Conservation (phyloP, 2,797 vertebrate species). For the Melanogrammus aeglefinus region DNA sequence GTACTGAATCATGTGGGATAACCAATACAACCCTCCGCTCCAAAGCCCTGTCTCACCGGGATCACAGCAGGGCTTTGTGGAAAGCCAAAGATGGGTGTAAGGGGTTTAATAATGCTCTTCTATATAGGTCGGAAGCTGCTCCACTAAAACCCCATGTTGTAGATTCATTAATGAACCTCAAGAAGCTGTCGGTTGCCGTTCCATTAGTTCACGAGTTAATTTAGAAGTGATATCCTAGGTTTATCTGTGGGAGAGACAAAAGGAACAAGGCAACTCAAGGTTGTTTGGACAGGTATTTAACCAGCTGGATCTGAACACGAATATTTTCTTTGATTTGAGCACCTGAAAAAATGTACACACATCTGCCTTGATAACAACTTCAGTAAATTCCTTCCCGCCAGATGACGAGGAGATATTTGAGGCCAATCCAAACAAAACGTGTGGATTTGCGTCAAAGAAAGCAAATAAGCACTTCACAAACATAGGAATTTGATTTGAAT, state of each 20-base stretch:
- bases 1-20: constrained; percentile 51
- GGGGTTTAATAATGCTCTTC: constrained; percentile 49
- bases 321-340: neutral
- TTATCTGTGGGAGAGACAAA: neutral
- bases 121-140: constrained; percentile 25
- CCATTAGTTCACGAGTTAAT: neutral
- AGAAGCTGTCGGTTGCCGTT: neutral
- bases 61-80: constrained; percentile 51
- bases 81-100: constrained; percentile 49
- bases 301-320: neutral
- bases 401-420: neutral
- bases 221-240: neutral
- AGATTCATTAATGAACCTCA: neutral
- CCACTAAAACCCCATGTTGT: neutral
- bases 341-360: neutral
- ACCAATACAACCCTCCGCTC: constrained; percentile 52
- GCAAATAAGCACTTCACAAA: neutral
- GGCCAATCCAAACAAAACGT: neutral
- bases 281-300: neutral
- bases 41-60: constrained; percentile 52
- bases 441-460: neutral
- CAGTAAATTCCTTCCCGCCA: neutral
- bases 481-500: neutral
- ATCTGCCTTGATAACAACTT: neutral
- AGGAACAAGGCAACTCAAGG: neutral